Evolutionary conservation across 2,113 vertebrate genomes (phyloP).

Genomic region (Cyrtonyx montezumae): DNA sequence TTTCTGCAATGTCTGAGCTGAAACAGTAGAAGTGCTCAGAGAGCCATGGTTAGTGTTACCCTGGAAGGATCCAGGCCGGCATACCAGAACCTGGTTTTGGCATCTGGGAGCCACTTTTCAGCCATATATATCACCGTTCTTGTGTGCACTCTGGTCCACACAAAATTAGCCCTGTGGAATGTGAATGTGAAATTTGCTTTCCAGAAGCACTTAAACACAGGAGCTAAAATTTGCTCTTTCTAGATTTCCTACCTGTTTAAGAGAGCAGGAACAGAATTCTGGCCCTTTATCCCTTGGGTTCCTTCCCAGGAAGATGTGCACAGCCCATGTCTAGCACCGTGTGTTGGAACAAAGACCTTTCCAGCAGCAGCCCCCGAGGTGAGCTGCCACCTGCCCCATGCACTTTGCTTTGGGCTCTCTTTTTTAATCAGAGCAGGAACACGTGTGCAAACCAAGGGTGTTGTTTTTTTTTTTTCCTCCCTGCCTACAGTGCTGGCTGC

Average conservation of each 20-base stretch:
- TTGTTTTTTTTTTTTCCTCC: not conserved
- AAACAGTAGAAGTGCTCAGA: constrained; percentile 30
- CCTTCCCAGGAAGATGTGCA: constrained; percentile 25
- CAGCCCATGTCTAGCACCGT: not conserved
- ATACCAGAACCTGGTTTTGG: constrained; percentile 70
- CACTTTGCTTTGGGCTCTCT: constrained; percentile 2
- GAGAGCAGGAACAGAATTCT: not conserved
- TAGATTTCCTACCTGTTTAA: constrained; percentile 62
- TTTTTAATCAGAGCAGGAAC: constrained; percentile 57
- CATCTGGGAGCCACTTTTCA: constrained; percentile 47
- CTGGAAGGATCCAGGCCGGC: constrained; percentile 51
- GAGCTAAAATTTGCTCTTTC: constrained; percentile 55
- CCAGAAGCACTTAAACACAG: constrained; percentile 9
- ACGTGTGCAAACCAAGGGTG: constrained; percentile 1
- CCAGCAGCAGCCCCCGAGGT: constrained; percentile 22
- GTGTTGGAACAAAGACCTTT: constrained; percentile 22
- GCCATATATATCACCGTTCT: constrained; percentile 57
- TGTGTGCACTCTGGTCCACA: constrained; percentile 23
- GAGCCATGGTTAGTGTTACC: constrained; percentile 43
- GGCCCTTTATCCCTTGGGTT: constrained; percentile 29
- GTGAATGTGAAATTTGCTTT: constrained; percentile 10
- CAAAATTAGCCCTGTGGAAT: constrained; percentile 64
- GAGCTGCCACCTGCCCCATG: constrained; percentile 64
- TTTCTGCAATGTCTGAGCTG: not conserved
- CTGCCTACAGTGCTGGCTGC: constrained; percentile 24